These are phyloP conservation scores for Oryctolagus cuniculus DNA, from an alignment of 2,113 vertebrate genomes.

Conservation along the genomic window DNA sequence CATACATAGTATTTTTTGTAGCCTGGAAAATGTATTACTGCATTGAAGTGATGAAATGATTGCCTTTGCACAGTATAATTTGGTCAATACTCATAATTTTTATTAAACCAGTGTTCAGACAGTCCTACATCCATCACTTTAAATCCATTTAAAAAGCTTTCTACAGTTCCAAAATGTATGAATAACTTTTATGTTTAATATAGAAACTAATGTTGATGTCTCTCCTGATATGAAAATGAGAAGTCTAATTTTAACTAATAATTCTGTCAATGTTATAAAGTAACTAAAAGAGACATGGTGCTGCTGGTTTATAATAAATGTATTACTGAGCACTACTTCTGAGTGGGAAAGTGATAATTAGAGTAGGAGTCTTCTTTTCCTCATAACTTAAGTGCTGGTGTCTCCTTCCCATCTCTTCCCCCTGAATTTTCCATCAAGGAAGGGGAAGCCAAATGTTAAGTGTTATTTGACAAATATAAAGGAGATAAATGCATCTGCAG, in stretches of 20 bases:
- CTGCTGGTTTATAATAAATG: conserved; percentile 65
- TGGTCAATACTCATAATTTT: conserved; percentile 73
- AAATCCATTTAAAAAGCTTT: conserved; percentile 78
- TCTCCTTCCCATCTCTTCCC: neutral
- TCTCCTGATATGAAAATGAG: conserved; percentile 74
- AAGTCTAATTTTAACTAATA: conserved; percentile 81
- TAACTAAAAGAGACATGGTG: conserved; percentile 60
- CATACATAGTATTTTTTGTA: conserved; percentile 47
- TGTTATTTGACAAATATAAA: neutral
- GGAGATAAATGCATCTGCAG: neutral
- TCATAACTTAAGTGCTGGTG: conserved; percentile 70
- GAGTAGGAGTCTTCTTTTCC: conserved; percentile 49
- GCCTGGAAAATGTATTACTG: conserved; percentile 56
- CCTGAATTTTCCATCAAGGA: conserved; percentile 58
- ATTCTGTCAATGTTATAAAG: conserved; percentile 74
- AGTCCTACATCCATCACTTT: conserved; percentile 71
- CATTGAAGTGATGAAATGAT: conserved; percentile 64
- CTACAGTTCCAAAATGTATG: conserved; percentile 65
- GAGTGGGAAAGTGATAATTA: conserved; percentile 68
- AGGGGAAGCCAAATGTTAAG: conserved; percentile 21
- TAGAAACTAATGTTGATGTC: conserved; percentile 79
- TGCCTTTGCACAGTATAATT: conserved; percentile 70
- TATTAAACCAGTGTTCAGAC: conserved; percentile 77
- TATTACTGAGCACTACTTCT: conserved; percentile 58
- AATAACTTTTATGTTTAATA: conserved; percentile 79